Conservation (phyloP, 1,140 invertebrate species). For the Nephotettix cincticeps region DNA sequence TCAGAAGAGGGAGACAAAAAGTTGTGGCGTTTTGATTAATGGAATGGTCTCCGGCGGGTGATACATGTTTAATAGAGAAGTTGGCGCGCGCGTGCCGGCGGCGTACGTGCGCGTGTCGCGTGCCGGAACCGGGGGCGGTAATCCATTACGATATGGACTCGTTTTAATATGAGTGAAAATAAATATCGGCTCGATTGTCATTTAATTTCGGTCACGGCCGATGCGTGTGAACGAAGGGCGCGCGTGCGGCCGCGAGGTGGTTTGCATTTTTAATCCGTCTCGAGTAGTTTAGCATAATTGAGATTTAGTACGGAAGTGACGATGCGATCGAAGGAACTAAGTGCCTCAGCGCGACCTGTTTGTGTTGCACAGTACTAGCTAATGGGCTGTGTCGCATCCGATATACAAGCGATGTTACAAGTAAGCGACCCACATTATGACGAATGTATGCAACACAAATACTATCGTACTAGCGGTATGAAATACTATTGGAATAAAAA, state of each 20-base stretch:
- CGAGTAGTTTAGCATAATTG: background rate
- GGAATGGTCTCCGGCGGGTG: background rate
- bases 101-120: background rate
- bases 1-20: background rate
- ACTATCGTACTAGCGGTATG: too few relatives aligned
- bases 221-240: background rate
- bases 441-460: too few relatives aligned
- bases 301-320: too few relatives aligned
- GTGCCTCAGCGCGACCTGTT: too few relatives aligned
- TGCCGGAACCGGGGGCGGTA: background rate
- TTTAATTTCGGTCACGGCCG: slow-evolving; percentile 1
- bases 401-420: too few relatives aligned
- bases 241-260: background rate
- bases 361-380: too few relatives aligned
- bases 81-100: background rate
- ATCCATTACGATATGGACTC: background rate
- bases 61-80: slow-evolving; percentile 10
- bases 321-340: too few relatives aligned
- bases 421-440: too few relatives aligned
- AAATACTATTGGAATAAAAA: too few relatives aligned
- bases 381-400: too few relatives aligned
- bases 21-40: slow-evolving; percentile 2
- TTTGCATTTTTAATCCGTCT: slow-evolving; percentile 1
- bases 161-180: slow-evolving; percentile 5
- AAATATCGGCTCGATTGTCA: slow-evolving; percentile 6